These are phyloP conservation scores for Petrophora chlorosata DNA, from an alignment of 2,888 invertebrate genomes.

Conservation along the genomic window DNA sequence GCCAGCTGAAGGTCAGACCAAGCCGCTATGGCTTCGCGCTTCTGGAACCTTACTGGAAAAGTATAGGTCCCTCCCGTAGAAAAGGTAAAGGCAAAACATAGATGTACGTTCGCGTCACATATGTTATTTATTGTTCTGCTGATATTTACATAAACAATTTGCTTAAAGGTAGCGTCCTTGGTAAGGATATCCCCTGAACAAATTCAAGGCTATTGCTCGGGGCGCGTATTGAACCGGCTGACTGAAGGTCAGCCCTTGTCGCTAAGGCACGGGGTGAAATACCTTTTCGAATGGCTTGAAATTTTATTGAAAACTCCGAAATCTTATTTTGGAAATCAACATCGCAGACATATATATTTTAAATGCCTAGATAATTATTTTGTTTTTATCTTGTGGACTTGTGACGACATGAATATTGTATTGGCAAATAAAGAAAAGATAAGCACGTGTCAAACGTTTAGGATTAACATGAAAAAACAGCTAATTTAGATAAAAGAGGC, in stretches of 20 bases:
- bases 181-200: slow-evolving; percentile 32
- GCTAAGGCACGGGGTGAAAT: background rate
- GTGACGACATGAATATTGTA: background rate
- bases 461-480: slow-evolving; percentile 36
- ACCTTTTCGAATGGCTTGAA: background rate
- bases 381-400: background rate
- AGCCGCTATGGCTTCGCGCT: slow-evolving; percentile 11
- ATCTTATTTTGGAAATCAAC: too few species aligned
- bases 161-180: too few species aligned
- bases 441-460: slow-evolving; percentile 19
- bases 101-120: too few species aligned
- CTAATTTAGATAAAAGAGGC: slow-evolving; percentile 46
- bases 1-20: slow-evolving; percentile 53
- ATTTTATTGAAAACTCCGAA: too few species aligned
- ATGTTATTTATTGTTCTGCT: too few species aligned
- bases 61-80: background rate
- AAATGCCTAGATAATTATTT: background rate
- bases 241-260: slow-evolving; percentile 51
- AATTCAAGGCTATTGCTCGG: slow-evolving; percentile 35
- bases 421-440: slow-evolving; percentile 5
- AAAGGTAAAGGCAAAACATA: too few species aligned
- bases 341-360: background rate
- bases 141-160: too few species aligned
- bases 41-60: background rate
- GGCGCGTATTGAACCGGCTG: slow-evolving; percentile 62